Conservation (phyloP, 2,888 invertebrate species). For the Leucania comma region DNA sequence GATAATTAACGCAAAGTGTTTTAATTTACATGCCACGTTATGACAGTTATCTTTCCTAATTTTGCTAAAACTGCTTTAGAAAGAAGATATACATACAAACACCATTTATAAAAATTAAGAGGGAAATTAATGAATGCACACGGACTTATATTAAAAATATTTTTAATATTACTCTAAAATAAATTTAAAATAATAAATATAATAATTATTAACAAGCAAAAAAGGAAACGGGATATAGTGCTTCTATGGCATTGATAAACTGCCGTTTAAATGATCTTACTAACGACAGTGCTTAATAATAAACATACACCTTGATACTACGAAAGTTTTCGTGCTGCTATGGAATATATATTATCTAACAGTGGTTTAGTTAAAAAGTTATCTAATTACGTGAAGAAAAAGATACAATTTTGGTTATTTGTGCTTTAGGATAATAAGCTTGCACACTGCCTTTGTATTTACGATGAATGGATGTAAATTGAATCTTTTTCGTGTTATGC, state of each 20-base stretch:
- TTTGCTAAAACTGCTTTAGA: neutral
- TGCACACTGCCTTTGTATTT: neutral
- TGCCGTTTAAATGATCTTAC: conserved; percentile 9
- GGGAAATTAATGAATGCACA: conserved; percentile 1
- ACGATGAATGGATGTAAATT: neutral
- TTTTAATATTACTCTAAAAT: conserved; percentile 1
- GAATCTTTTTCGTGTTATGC: neutral
- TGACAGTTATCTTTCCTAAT: neutral
- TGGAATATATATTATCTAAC: neutral
- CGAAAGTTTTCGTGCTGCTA: neutral
- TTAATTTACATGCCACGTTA: neutral
- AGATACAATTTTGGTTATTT: neutral
- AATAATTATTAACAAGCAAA: conserved; percentile 1
- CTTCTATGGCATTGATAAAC: neutral
- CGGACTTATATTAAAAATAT: neutral
- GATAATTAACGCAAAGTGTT: no score
- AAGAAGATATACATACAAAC: neutral
- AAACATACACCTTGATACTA: no score
- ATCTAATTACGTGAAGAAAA: neutral
- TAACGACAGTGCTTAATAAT: neutral
- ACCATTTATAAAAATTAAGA: neutral
- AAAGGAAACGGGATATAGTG: neutral
- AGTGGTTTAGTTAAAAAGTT: neutral
- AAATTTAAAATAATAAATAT: neutral
- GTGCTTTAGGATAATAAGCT: neutral